Evolutionary conservation across 2,888 invertebrate genomes (phyloP).

Genomic region (Sphecodes monilicornis): DNA sequence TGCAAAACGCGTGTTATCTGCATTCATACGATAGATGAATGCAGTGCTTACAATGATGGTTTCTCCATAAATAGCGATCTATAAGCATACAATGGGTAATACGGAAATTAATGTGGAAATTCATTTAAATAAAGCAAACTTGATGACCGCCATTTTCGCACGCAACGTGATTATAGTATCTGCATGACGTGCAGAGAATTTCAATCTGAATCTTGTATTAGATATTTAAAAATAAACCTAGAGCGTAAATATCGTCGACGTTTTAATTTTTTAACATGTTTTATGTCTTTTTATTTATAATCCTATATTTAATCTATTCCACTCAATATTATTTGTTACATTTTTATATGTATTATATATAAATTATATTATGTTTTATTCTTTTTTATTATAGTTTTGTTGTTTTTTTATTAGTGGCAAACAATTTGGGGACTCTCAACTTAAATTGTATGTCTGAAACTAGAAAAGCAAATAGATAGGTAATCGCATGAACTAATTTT

Average conservation of each 20-base stretch:
- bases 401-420: neutral
- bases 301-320: neutral
- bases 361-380: neutral
- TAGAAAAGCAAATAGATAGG: no score
- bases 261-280: neutral
- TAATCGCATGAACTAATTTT: neutral
- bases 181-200: constrained; percentile 38
- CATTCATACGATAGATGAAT: constrained; percentile 51
- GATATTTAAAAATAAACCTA: neutral
- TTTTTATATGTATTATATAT: no score
- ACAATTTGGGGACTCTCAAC: no score
- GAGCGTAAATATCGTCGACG: neutral
- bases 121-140: constrained; percentile 75
- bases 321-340: neutral
- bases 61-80: constrained; percentile 62
- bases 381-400: neutral
- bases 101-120: constrained; percentile 72
- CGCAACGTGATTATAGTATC: constrained; percentile 63
- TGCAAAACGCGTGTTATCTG: constrained; percentile 49
- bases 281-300: neutral
- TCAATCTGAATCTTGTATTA: constrained; percentile 8
- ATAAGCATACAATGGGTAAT: constrained; percentile 80
- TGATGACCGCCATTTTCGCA: constrained; percentile 67
- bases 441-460: no score
- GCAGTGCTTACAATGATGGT: constrained; percentile 43